phyloP scores from a whole-genome alignment of 1,140 invertebrate species.

The Geopemphigus sp. region DNA sequence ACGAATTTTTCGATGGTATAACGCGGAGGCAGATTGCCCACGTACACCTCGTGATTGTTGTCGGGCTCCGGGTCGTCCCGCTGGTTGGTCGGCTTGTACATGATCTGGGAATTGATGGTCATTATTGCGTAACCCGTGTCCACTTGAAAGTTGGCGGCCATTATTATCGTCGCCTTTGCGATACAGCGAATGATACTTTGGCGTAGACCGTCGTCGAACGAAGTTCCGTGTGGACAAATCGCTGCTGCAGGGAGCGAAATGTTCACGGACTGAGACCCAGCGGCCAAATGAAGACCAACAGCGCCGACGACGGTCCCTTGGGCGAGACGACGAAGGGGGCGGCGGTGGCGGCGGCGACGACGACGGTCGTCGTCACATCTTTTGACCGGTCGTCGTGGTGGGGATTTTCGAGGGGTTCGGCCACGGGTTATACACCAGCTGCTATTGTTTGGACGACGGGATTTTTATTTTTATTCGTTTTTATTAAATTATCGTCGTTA shows the following conservation, averaged over 20 bases:
- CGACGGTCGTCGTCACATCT: background rate
- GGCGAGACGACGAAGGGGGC: background rate
- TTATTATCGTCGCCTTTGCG: too few relatives aligned
- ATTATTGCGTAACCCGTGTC: slow-evolving; percentile 21
- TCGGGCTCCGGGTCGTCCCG: slow-evolving; percentile 27
- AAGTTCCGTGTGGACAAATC: background rate
- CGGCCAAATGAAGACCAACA: background rate
- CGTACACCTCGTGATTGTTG: slow-evolving; percentile 38
- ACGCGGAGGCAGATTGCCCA: slow-evolving; percentile 4
- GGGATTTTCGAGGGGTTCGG: too few relatives aligned
- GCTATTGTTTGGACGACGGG: background rate
- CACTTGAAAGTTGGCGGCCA: background rate
- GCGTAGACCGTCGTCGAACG: background rate
- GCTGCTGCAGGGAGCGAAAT: too few relatives aligned
- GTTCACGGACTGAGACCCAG: background rate
- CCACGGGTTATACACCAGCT: too few relatives aligned
- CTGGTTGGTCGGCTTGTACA: slow-evolving; percentile 16
- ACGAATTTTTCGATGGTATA: slow-evolving; percentile 43
- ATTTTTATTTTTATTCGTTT: background rate
- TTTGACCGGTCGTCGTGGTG: background rate
- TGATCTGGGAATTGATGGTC: slow-evolving; percentile 28
- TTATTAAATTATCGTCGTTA: background rate
- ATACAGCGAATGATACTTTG: too few relatives aligned
- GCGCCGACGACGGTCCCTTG: background rate
- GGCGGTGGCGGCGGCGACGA: too few relatives aligned